Conservation (phyloP, 2,797 vertebrate genomes). For the Aldrovandia affinis region DNA sequence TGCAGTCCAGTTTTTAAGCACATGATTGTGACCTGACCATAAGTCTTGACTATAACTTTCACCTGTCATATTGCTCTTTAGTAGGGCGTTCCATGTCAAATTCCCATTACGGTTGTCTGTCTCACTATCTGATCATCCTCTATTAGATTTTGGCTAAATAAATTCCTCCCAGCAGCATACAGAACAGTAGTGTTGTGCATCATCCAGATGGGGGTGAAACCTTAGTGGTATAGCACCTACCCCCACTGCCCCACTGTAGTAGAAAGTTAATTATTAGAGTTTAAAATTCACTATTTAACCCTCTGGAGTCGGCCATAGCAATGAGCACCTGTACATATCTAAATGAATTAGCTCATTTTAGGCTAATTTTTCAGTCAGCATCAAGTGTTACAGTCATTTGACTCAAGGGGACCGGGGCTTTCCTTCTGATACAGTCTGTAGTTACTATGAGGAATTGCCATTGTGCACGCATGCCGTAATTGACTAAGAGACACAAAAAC, state of each 20-base stretch:
- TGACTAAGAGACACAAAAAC: too few species aligned
- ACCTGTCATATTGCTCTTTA: neutral
- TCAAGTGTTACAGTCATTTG: too few species aligned
- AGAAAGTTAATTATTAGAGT: neutral
- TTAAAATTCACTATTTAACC: neutral
- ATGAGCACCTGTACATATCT: too few species aligned
- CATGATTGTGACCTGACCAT: neutral
- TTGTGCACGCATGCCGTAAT: too few species aligned
- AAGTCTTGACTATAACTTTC: neutral
- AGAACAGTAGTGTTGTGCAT: neutral
- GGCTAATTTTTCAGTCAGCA: too few species aligned
- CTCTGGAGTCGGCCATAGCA: too few species aligned
- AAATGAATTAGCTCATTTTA: too few species aligned
- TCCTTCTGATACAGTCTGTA: too few species aligned
- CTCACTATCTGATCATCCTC: neutral
- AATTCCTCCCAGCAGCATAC: neutral
- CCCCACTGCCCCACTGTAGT: neutral
- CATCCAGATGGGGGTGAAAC: neutral
- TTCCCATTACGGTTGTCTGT: neutral
- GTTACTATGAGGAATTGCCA: too few species aligned
- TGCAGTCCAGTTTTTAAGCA: neutral
- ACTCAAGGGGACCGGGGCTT: too few species aligned
- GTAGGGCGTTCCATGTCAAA: too few species aligned
- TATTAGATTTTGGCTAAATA: neutral
- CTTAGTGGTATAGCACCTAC: neutral